Base-by-base conservation (phyloP, 1,140 invertebrate species). In the Pseudomyrmex pallidus region DNA sequence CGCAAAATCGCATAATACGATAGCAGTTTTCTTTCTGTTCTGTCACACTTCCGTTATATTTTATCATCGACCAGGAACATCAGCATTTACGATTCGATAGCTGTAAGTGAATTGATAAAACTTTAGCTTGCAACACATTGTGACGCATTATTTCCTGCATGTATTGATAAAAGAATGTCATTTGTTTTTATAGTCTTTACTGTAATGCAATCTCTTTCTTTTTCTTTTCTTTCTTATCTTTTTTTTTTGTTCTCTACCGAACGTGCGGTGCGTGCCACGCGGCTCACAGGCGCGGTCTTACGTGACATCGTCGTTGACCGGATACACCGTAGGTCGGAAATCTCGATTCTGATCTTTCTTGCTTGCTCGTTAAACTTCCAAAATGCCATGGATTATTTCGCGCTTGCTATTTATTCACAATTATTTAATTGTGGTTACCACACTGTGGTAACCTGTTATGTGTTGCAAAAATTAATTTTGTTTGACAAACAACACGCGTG, bases 211-310 rank as follows among this genome's bases (percentile, higher is more conserved):
- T 35, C 35, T 35, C 0, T 35, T 12, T 52, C 9, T 13, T 3
- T 52, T 2, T 52, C 10, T 9, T 0, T 52, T 15, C 48, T 13
- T 3, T 12, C 13, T 15, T 9, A 20, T 25, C 9, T 25, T 22
- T 8, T 54, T n/a, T 35, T 46, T 0, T 0, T 17, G n/a, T 17
- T 4, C n/a, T 57, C 7, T 7, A 15, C 46, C 68, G 15, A 17
- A 46, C 44, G 52, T 78, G 76, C 76, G 64, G 52, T 78, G 76
- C 76, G 64, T 78, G 76, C 13, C 76, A 78, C 44, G 64, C 76
- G 64, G 12, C 12, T 70, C 20, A 52, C 63, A 68, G 74, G 52
- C 74, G 63, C 64, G 64, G 52, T 12, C 13, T 10, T 48, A 52
- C 20, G 20, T 78, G 52, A 70, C 35, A 35, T 35, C 5, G 0